Percentiles rank a stretch among this genome's conserved stretches.
phyloP scores from a whole-genome alignment of 1,140 invertebrate genomes.

The Acyrthosiphon pisum region DNA sequence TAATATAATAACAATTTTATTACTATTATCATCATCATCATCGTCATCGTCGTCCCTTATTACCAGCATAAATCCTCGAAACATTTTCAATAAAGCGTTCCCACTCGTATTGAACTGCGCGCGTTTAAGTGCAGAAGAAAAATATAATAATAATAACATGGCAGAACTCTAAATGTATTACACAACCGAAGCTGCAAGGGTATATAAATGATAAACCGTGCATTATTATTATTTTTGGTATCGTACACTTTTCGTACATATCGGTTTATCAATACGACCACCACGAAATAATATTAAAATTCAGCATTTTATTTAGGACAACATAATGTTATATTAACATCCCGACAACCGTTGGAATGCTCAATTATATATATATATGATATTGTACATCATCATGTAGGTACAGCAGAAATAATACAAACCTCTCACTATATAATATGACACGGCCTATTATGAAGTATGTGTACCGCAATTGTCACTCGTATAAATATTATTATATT shows the following conservation, averaged over 20 bases:
- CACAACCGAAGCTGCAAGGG: neutral
- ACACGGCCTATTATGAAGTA: too few species aligned
- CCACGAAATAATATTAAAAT: neutral
- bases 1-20: neutral
- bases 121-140: neutral
- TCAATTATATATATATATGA: neutral
- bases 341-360: neutral
- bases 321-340: neutral
- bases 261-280: neutral
- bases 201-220: neutral
- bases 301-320: neutral
- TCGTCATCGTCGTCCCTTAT: neutral
- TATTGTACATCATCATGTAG: too few species aligned
- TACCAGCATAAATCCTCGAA: neutral
- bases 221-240: neutral
- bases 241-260: neutral
- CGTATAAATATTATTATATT: too few species aligned
- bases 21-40: neutral
- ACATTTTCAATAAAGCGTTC: neutral
- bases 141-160: slow-evolving; percentile 7
- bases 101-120: too few species aligned
- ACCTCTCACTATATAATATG: too few species aligned
- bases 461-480: too few species aligned
- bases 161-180: neutral
- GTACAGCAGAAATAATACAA: too few species aligned